Percentiles rank a stretch among this genome's conserved stretches.
These are phyloP conservation scores for Lampris megalopsis DNA, from an alignment of 2,113 vertebrate genomes.

Conservation along the genomic window DNA sequence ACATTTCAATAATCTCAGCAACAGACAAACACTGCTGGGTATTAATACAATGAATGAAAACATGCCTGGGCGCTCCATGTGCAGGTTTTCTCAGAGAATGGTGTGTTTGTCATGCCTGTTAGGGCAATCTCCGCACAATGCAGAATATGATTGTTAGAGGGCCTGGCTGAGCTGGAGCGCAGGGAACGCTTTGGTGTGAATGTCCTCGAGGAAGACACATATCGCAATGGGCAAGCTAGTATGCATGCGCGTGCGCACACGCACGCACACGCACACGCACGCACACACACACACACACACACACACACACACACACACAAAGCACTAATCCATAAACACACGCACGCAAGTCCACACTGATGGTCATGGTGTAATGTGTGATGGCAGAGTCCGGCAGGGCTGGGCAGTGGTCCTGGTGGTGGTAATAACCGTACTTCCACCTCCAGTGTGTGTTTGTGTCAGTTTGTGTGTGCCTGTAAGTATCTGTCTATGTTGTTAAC, in stretches of 20 bases:
- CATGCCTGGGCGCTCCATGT: background rate
- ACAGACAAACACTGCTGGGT: slow-evolving; percentile 30
- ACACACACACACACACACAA: slow-evolving; percentile 21
- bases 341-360: slow-evolving; percentile 43
- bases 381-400: slow-evolving; percentile 73
- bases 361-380: slow-evolving; percentile 68
- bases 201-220: slow-evolving; percentile 62
- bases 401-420: slow-evolving; percentile 70
- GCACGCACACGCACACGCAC: slow-evolving; percentile 20
- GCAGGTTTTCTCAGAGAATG: slow-evolving; percentile 52
- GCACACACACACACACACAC: slow-evolving; percentile 22
- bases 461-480: slow-evolving; percentile 22
- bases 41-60: slow-evolving; percentile 52
- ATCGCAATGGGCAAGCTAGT: slow-evolving; percentile 64
- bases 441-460: slow-evolving; percentile 46
- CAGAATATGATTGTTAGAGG: slow-evolving; percentile 55
- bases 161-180: slow-evolving; percentile 48
- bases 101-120: slow-evolving; percentile 25
- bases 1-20: slow-evolving; percentile 42
- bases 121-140: slow-evolving; percentile 51
- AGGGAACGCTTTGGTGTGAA: slow-evolving; percentile 27
- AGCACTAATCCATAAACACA: slow-evolving; percentile 15
- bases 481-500: slow-evolving; percentile 57
- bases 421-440: slow-evolving; percentile 75
- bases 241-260: slow-evolving; percentile 43